A percentile compares a stretch with the other conserved stretches of the same genome.
phyloP scores from a whole-genome alignment of 1,140 invertebrate species.

The Bombyx mori region ASM3026992v2 NC_085119.1:7610501-7611000 shows the following conservation, averaged over 20 bases:
- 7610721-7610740: background rate
- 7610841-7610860: slow-evolving; percentile 52
- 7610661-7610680: too few relatives aligned
- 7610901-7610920: slow-evolving; percentile 56
- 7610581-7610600: too few relatives aligned
- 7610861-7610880: slow-evolving; percentile 57
- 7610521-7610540: too few relatives aligned
- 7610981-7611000: slow-evolving; percentile 45
- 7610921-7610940: slow-evolving; percentile 56
- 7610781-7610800: slow-evolving; percentile 51
- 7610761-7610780: slow-evolving; percentile 42
- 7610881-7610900: slow-evolving; percentile 53
- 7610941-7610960: slow-evolving; percentile 37
- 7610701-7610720: too few relatives aligned
- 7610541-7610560: too few relatives aligned
- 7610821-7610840: slow-evolving; percentile 52
- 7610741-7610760: background rate
- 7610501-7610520: too few relatives aligned
- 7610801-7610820: slow-evolving; percentile 55
- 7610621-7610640: too few relatives aligned
- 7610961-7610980: slow-evolving; percentile 55
- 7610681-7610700: too few relatives aligned
- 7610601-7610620: too few relatives aligned
- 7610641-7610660: too few relatives aligned
- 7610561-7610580: too few relatives aligned